Conservation (phyloP, 2,888 invertebrate genomes). For the Sycophila texana region DNA sequence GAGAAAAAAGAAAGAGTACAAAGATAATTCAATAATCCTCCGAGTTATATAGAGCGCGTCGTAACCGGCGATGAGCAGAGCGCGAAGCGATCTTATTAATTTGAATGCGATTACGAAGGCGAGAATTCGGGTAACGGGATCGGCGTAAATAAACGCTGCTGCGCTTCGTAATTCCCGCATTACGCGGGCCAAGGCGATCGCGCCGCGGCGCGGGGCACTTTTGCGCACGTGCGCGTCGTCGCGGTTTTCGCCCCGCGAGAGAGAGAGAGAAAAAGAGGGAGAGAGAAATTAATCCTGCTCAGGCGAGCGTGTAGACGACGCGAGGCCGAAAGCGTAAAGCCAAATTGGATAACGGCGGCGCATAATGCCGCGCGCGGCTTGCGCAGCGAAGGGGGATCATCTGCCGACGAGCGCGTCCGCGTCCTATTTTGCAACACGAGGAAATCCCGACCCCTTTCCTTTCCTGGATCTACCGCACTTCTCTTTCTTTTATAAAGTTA, state of each 20-base stretch:
- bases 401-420: neutral
- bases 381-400: constrained; percentile 50
- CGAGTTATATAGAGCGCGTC: too few relatives aligned
- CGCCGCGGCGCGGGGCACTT: constrained; percentile 23
- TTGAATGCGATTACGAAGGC: constrained; percentile 33
- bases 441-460: constrained; percentile 13
- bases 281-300: constrained; percentile 66
- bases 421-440: constrained; percentile 40
- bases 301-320: constrained; percentile 63
- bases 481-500: neutral
- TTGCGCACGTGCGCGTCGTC: constrained; percentile 21
- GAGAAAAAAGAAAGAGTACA: too few relatives aligned
- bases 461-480: neutral
- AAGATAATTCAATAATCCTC: too few relatives aligned
- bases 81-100: constrained; percentile 24
- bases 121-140: constrained; percentile 20
- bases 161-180: constrained; percentile 33
- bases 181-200: constrained; percentile 19
- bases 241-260: constrained; percentile 18
- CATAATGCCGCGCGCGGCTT: constrained; percentile 53
- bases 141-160: constrained; percentile 11
- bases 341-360: constrained; percentile 66
- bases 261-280: neutral
- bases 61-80: neutral
- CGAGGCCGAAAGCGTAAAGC: constrained; percentile 70